These are phyloP conservation scores for Rotaria sp. DNA, from an alignment of 2,888 invertebrate species.

Conservation along the genomic window DNA sequence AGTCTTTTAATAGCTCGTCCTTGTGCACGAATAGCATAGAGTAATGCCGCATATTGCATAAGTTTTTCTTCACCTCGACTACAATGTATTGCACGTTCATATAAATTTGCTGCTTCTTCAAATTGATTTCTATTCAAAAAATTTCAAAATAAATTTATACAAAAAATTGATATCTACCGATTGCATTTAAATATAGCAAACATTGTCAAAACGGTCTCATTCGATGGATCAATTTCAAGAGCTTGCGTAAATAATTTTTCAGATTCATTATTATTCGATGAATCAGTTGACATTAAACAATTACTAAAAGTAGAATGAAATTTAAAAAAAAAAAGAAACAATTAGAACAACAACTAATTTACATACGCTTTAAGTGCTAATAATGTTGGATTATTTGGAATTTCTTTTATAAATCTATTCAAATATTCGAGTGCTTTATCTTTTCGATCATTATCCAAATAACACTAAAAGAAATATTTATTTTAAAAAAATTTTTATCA, in stretches of 20 bases:
- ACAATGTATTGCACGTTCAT: slow-evolving; percentile 8
- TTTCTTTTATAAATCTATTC: slow-evolving; percentile 13
- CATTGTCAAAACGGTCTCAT: slow-evolving; percentile 57
- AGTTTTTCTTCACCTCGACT: slow-evolving; percentile 14
- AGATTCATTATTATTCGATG: slow-evolving; percentile 59
- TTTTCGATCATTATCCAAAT: slow-evolving; percentile 23
- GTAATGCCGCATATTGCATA: slow-evolving; percentile 5
- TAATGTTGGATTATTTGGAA: slow-evolving; percentile 27
- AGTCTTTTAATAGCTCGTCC: not conserved
- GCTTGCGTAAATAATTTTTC: slow-evolving; percentile 74
- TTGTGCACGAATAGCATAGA: slow-evolving; percentile 24
- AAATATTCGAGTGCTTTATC: slow-evolving; percentile 23
- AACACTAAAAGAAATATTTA: not conserved
- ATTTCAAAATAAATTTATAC: not conserved
- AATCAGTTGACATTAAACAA: not conserved
- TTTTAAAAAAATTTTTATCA: not conserved
- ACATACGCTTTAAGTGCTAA: slow-evolving; percentile 27
- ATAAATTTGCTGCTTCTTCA: slow-evolving; percentile 10
- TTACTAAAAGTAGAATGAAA: not conserved
- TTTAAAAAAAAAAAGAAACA: not conserved
- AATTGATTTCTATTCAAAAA: not conserved
- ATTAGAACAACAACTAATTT: not conserved
- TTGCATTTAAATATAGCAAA: slow-evolving; percentile 15
- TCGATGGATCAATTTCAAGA: slow-evolving; percentile 71
- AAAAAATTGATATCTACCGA: not conserved